Evolutionary conservation across 1,140 invertebrate genomes (phyloP).

Genomic region (Heterodera carotae): DNA sequence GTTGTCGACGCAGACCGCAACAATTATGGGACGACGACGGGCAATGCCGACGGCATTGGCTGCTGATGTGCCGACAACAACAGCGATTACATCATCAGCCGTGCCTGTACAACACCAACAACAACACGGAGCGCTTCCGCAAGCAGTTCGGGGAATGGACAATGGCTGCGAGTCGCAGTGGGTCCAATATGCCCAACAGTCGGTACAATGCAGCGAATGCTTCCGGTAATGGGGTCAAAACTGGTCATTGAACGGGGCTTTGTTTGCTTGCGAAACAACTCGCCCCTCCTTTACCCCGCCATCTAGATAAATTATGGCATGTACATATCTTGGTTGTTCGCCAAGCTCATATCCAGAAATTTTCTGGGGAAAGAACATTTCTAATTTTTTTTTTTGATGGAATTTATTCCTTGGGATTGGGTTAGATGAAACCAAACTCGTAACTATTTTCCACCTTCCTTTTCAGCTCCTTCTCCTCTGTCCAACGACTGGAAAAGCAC

Average conservation of each 20-base stretch:
- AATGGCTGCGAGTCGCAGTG: slow-evolving; percentile 4
- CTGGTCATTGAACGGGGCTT: too few relatives aligned
- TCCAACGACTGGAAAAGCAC: slow-evolving; percentile 53
- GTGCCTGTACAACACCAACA: not conserved
- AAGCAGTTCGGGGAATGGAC: slow-evolving; percentile 25
- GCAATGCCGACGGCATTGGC: not conserved
- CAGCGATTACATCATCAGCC: too few relatives aligned
- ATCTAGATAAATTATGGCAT: not conserved
- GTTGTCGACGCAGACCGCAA: too few relatives aligned
- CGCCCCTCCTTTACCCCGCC: too few relatives aligned
- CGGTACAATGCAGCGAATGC: slow-evolving; percentile 50
- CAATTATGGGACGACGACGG: not conserved
- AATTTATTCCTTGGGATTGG: too few relatives aligned
- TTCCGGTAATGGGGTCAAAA: slow-evolving; percentile 41
- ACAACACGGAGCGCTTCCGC: slow-evolving; percentile 3
- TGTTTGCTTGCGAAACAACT: too few relatives aligned
- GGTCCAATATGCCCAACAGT: slow-evolving; percentile 34
- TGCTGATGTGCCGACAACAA: too few relatives aligned
- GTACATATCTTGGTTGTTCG: not conserved
- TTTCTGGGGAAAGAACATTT: too few relatives aligned
- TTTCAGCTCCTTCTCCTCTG: slow-evolving; percentile 18
- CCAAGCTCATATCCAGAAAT: not conserved
- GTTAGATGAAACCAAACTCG: too few relatives aligned
- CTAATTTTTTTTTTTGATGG: too few relatives aligned
- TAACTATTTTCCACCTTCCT: not conserved